phyloP scores from a whole-genome alignment of 2,888 invertebrate genomes.

The Epicampocera succincta region DNA sequence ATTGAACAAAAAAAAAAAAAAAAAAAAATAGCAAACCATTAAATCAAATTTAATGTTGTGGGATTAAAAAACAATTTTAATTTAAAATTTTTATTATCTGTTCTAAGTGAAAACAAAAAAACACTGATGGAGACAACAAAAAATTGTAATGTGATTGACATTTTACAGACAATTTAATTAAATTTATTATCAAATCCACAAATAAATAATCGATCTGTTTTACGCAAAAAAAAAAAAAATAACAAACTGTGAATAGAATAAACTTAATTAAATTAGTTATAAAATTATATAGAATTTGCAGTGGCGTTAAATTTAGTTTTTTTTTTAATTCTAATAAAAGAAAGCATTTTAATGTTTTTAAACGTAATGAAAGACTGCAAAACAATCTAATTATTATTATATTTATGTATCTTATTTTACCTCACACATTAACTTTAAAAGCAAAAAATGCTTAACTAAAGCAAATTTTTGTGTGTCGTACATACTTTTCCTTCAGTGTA shows the following conservation, averaged over 20 bases:
- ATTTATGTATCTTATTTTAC: too few species aligned
- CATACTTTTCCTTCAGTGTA: conserved; percentile 4
- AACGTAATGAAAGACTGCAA: too few species aligned
- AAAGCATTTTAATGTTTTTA: too few species aligned
- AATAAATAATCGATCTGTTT: conserved; percentile 16
- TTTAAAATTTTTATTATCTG: conserved; percentile 24
- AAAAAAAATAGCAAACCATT: conserved; percentile 29
- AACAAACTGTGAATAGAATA: conserved; percentile 19
- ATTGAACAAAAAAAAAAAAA: conserved; percentile 20
- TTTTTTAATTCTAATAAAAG: background rate
- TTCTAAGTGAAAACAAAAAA: conserved; percentile 26
- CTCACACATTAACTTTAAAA: too few species aligned
- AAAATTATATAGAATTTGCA: background rate
- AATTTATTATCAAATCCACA: conserved; percentile 21
- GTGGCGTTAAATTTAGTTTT: too few species aligned
- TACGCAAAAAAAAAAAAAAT: conserved; percentile 4
- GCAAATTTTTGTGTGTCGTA: too few species aligned
- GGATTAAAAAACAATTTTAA: conserved; percentile 37
- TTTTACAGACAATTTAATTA: conserved; percentile 51
- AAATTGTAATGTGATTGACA: conserved; percentile 33
- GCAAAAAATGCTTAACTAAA: too few species aligned
- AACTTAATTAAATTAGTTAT: background rate
- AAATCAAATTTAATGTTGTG: conserved; percentile 46
- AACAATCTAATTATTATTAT: too few species aligned
- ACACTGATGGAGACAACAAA: background rate